A percentile compares a stretch with the other conserved stretches of the same genome.
phyloP scores from a whole-genome alignment of 2,888 invertebrate genomes.

The Drosophila koepferae region DNA sequence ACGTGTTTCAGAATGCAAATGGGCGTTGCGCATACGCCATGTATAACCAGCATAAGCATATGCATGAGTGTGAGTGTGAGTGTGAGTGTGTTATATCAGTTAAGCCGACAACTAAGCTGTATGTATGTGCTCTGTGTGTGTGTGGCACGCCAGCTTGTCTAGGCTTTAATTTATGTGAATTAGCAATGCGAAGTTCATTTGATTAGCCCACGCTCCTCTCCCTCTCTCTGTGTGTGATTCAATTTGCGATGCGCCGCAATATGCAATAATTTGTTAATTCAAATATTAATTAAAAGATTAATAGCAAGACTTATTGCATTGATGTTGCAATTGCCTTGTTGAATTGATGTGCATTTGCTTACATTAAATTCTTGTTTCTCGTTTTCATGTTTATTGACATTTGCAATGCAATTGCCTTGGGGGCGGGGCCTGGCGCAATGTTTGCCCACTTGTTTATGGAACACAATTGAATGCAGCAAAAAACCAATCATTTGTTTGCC shows the following conservation, averaged over 20 bases:
- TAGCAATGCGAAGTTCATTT: conserved; percentile 78
- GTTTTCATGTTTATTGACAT: conserved; percentile 62
- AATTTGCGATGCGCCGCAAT: conserved; percentile 46
- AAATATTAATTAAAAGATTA: conserved; percentile 81
- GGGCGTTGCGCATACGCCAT: conserved; percentile 83
- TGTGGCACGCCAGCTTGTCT: conserved; percentile 57
- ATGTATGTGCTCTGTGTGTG: conserved; percentile 24
- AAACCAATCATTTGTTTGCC: conserved; percentile 26
- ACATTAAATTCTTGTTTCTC: conserved; percentile 3
- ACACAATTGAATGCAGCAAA: conserved; percentile 32
- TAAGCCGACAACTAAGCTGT: conserved; percentile 29
- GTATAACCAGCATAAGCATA: conserved; percentile 9
- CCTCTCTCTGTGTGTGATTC: conserved; percentile 20
- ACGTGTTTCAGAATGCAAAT: conserved; percentile 78
- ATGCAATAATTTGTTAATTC: conserved; percentile 68
- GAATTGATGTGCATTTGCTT: conserved; percentile 52
- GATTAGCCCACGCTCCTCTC: conserved; percentile 58
- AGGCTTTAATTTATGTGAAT: conserved; percentile 80
- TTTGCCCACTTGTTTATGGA: conserved; percentile 49
- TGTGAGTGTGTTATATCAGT: conserved; percentile 13
- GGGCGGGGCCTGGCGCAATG: conserved; percentile 50
- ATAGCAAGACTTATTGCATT: conserved; percentile 37
- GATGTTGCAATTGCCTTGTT: conserved; percentile 72
- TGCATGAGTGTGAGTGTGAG: conserved; percentile 11
- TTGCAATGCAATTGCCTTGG: conserved; percentile 50